Evolutionary conservation across 2,888 invertebrate species (phyloP).

Genomic region (Geophilus truncorum): DNA sequence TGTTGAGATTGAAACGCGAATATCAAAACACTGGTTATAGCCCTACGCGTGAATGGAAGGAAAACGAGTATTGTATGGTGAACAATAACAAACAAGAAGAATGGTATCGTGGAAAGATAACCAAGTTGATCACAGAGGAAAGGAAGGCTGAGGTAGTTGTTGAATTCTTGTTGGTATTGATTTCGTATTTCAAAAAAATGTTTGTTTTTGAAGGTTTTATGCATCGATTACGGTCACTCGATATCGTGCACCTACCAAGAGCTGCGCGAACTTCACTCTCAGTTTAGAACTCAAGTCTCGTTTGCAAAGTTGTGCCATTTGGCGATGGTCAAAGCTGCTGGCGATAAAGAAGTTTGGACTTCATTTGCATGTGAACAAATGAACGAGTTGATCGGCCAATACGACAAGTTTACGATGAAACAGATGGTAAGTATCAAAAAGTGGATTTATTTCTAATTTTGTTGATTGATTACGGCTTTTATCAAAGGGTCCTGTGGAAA

Average conservation of each 20-base stretch:
- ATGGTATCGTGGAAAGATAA: neutral
- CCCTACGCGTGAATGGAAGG: neutral
- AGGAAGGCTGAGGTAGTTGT: neutral
- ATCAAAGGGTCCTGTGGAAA: neutral
- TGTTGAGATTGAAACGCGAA: neutral
- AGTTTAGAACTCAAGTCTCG: neutral
- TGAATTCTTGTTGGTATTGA: neutral
- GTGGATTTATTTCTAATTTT: neutral
- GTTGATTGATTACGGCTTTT: neutral
- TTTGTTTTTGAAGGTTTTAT: neutral
- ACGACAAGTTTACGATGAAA: neutral
- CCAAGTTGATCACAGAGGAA: neutral
- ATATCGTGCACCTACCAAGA: neutral
- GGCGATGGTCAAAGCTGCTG: neutral
- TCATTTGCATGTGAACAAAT: neutral
- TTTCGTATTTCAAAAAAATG: neutral
- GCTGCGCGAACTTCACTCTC: too few relatives aligned
- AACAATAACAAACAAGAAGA: neutral
- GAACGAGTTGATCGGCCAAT: neutral
- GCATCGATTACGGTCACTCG: neutral
- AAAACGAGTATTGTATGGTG: neutral
- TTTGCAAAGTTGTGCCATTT: neutral
- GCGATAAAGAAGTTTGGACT: neutral
- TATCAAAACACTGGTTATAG: neutral
- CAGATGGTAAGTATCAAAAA: neutral